Evolutionary conservation across 2,888 invertebrate species (phyloP).

Genomic region (Dugesia japonica): DNA sequence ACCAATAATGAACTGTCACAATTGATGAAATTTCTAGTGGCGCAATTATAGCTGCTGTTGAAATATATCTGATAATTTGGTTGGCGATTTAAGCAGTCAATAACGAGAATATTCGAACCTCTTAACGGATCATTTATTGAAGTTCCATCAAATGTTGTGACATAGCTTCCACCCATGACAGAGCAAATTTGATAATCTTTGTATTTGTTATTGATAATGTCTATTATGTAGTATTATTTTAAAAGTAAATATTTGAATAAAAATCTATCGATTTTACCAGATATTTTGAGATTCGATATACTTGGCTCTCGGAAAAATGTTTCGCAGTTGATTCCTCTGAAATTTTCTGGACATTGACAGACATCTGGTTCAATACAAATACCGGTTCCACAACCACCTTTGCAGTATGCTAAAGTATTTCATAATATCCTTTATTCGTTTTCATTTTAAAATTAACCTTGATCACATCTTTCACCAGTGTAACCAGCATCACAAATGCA

Average conservation of each 20-base stretch:
- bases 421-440: no score
- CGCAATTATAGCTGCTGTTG: background rate
- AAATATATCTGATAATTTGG: background rate
- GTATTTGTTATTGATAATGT: background rate
- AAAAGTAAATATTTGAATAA: no score
- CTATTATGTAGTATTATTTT: background rate
- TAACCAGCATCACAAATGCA: background rate
- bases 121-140: background rate
- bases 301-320: background rate
- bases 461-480: background rate
- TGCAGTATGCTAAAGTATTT: background rate
- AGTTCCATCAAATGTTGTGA: conserved; percentile 13
- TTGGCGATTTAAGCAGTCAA: background rate
- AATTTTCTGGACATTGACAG: background rate
- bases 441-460: background rate
- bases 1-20: background rate
- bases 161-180: background rate
- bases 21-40: background rate
- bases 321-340: background rate
- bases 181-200: background rate
- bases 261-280: no score
- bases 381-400: background rate
- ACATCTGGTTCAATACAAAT: background rate
- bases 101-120: background rate
- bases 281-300: background rate